Conservation (phyloP, 1,140 invertebrate species). For the Triops longicaudatus region DNA sequence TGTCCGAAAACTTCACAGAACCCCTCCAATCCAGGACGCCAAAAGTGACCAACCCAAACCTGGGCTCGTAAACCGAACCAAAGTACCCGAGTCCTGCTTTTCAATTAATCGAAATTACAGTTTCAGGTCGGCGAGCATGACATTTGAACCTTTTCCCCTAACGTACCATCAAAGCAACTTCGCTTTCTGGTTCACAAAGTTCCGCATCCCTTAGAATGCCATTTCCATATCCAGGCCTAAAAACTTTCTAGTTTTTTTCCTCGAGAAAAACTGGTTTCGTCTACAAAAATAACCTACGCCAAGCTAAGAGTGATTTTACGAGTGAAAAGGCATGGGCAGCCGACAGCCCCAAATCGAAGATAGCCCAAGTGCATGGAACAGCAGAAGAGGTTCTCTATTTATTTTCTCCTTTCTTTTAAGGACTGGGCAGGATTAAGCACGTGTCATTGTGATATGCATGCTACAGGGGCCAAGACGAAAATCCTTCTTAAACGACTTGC, state of each 20-base stretch:
- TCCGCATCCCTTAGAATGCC: background rate
- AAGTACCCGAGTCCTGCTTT: background rate
- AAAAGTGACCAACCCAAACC: background rate
- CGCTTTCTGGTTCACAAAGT: background rate
- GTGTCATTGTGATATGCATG: slow-evolving; percentile 6
- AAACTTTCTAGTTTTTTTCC: background rate
- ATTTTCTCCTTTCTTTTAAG: background rate
- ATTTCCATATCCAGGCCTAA: background rate
- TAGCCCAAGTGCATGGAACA: background rate
- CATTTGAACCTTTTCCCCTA: no score
- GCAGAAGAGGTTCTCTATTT: background rate
- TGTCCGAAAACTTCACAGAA: no score
- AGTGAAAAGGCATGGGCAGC: background rate
- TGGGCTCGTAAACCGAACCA: background rate
- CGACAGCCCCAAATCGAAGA: background rate
- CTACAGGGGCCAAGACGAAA: background rate
- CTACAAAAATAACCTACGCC: background rate
- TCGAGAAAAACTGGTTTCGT: background rate
- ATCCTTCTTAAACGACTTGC: slow-evolving; percentile 6
- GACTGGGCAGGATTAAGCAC: slow-evolving; percentile 1
- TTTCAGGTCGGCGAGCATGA: background rate
- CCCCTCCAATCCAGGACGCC: no score
- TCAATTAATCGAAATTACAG: background rate
- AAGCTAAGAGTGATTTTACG: background rate
- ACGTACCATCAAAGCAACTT: no score